phyloP scores from a whole-genome alignment of 2,797 vertebrate genomes.

The Diglossa cyanea region DNA sequence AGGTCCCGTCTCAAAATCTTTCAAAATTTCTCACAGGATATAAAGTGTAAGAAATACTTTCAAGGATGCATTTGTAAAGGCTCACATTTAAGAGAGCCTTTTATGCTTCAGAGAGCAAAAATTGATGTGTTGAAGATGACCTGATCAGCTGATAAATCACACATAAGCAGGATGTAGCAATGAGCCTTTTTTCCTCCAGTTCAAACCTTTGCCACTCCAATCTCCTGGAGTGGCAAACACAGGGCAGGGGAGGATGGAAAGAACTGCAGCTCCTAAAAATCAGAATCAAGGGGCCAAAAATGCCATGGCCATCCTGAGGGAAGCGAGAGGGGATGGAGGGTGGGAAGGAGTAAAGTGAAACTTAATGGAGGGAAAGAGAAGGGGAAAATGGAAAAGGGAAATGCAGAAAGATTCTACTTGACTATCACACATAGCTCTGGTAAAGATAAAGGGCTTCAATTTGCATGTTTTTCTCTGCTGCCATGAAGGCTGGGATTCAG shows the following conservation, averaged over 20 bases:
- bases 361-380: not conserved
- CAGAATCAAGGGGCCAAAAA: not conserved
- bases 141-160: not conserved
- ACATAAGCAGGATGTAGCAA: not conserved
- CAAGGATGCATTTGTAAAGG: not conserved
- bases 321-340: accelerated
- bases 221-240: not conserved
- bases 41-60: not conserved
- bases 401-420: not conserved
- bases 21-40: not conserved
- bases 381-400: not conserved
- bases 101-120: not conserved
- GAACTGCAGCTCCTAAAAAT: not conserved
- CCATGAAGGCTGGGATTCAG: not conserved
- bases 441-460: not conserved
- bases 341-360: not conserved
- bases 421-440: not conserved
- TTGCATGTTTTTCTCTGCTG: not conserved
- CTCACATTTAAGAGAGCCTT: not conserved
- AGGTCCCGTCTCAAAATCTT: not conserved
- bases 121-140: not conserved
- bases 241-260: not conserved
- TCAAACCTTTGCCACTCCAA: not conserved
- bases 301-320: too few species aligned
- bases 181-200: not conserved